These are phyloP conservation scores for Aphelocoma californica DNA, from an alignment of 2,797 vertebrate genomes.

Conservation along the genomic window DNA sequence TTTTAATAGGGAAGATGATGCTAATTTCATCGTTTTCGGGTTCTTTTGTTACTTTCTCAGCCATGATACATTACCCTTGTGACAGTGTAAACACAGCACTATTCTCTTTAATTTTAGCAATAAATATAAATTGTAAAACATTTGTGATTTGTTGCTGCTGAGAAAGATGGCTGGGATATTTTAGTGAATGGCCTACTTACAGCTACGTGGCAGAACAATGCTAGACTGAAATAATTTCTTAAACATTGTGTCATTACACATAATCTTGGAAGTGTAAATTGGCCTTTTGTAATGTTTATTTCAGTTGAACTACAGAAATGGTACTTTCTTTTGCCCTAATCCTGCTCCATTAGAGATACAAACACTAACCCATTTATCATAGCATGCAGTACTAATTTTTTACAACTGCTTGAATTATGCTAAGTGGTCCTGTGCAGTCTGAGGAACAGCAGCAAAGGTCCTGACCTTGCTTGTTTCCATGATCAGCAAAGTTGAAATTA, in stretches of 20 bases:
- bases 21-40: background rate
- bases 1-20: background rate
- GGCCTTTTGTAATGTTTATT: constrained; percentile 58
- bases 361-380: background rate
- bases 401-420: background rate
- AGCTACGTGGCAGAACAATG: background rate
- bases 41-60: constrained; percentile 32
- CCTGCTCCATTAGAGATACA: background rate
- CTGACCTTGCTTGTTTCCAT: background rate
- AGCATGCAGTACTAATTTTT: background rate
- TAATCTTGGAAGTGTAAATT: constrained; percentile 42
- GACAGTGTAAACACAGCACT: constrained; percentile 28
- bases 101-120: constrained; percentile 42
- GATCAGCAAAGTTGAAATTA: constrained; percentile 29
- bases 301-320: background rate
- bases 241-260: constrained; percentile 2
- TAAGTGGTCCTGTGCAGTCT: background rate
- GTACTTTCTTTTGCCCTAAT: background rate
- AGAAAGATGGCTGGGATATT: background rate
- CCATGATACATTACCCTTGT: constrained; percentile 29
- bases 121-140: constrained; percentile 27
- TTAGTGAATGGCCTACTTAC: constrained; percentile 1
- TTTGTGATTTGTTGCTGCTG: constrained; percentile 15
- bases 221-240: constrained; percentile 21
- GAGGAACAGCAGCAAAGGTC: background rate